Conservation (phyloP, 1,140 invertebrate species). For the Eumeta japonica region DNA sequence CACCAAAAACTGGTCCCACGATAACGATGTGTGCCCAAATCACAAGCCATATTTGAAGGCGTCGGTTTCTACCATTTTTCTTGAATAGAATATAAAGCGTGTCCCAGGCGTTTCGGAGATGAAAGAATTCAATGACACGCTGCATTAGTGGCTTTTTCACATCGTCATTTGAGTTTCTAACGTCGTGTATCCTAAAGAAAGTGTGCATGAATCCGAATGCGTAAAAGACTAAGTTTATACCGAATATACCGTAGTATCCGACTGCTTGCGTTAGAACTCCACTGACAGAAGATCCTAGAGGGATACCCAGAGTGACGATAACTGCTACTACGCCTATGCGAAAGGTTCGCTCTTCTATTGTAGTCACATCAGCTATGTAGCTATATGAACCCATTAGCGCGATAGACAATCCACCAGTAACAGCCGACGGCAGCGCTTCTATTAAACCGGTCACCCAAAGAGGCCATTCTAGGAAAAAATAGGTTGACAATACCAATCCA, state of each 20-base stretch:
- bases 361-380: slow-evolving; percentile 60
- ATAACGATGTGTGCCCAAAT: slow-evolving; percentile 50
- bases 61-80: slow-evolving; percentile 26
- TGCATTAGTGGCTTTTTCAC: neutral
- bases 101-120: slow-evolving; percentile 45
- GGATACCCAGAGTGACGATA: slow-evolving; percentile 49
- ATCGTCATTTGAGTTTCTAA: slow-evolving; percentile 12
- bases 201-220: slow-evolving; percentile 37
- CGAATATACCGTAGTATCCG: slow-evolving; percentile 53
- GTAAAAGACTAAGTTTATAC: slow-evolving; percentile 30
- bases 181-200: slow-evolving; percentile 33
- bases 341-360: slow-evolving; percentile 56
- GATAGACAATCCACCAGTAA: slow-evolving; percentile 55
- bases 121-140: slow-evolving; percentile 44
- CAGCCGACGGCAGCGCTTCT: slow-evolving; percentile 53
- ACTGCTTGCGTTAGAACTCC: slow-evolving; percentile 41
- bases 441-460: slow-evolving; percentile 55
- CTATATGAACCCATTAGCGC: slow-evolving; percentile 60
- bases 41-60: slow-evolving; percentile 39
- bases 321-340: slow-evolving; percentile 59
- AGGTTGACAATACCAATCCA: slow-evolving; percentile 54
- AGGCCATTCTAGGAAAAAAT: slow-evolving; percentile 56
- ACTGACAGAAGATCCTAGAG: slow-evolving; percentile 45
- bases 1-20: slow-evolving; percentile 54
- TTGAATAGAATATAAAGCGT: slow-evolving; percentile 49